These are phyloP conservation scores for Pollenia labialis DNA, from an alignment of 2,888 invertebrate genomes.

Conservation along the genomic window DNA sequence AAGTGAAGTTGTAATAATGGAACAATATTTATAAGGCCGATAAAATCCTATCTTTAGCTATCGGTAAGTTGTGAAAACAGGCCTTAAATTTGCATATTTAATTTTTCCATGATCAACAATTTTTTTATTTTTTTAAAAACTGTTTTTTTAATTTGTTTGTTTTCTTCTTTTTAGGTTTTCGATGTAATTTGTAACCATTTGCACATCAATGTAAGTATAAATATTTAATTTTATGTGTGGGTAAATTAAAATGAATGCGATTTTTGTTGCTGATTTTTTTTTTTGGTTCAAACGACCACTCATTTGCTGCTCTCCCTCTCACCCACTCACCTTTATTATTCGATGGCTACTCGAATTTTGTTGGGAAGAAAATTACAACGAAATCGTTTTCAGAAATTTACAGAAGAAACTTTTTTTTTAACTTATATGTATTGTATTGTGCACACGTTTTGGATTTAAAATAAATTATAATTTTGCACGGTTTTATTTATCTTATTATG, in stretches of 20 bases:
- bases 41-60: no score
- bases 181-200: neutral
- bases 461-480: conserved; percentile 17
- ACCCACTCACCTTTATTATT: conserved; percentile 22
- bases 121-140: neutral
- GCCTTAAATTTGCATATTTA: no score
- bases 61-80: no score
- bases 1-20: no score
- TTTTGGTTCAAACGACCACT: neutral
- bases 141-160: neutral
- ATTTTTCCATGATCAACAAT: no score
- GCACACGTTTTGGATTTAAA: conserved; percentile 1
- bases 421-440: neutral
- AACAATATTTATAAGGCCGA: no score
- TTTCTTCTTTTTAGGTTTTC: neutral
- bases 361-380: neutral
- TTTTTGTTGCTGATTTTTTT: neutral
- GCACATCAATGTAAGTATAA: neutral
- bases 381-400: conserved; percentile 2
- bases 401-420: neutral
- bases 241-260: conserved; percentile 6
- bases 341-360: neutral
- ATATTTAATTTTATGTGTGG: conserved; percentile 11
- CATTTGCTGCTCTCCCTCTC: conserved; percentile 2
- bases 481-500: neutral